phyloP scores from a whole-genome alignment of 2,797 vertebrate species.

The Mallotus villosus region DNA sequence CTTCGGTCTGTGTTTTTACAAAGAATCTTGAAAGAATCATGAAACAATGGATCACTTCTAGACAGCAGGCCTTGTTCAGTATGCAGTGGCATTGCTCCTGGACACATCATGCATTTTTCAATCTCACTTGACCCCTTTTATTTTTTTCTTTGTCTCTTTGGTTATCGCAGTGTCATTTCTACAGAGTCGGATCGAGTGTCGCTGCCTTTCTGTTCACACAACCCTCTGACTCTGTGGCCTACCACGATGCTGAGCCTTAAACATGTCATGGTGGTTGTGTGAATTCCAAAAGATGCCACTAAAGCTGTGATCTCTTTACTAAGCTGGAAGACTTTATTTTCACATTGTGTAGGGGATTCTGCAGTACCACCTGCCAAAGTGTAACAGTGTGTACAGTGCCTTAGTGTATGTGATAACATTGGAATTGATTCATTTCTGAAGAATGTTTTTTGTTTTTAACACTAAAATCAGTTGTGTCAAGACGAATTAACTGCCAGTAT shows the following conservation, averaged over 20 bases:
- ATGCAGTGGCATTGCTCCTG: constrained; percentile 30
- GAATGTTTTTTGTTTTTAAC: constrained; percentile 37
- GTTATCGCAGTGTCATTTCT: constrained; percentile 19
- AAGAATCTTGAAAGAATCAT: constrained; percentile 33
- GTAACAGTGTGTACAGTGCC: constrained; percentile 96
- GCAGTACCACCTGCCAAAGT: constrained; percentile 96
- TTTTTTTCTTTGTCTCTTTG: constrained; percentile 19
- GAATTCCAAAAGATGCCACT: constrained; percentile 88
- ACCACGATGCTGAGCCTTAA: constrained; percentile 86
- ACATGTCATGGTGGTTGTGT: constrained; percentile 72
- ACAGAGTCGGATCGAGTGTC: constrained; percentile 39
- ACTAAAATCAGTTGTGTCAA: constrained; percentile 39
- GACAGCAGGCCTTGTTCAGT: constrained; percentile 41
- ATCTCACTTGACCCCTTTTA: constrained; percentile 3
- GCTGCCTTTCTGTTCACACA: constrained; percentile 64
- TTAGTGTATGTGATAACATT: constrained; percentile 79
- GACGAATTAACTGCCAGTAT: constrained; percentile 32
- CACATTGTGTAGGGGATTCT: constrained; percentile 81
- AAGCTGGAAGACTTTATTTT: constrained; percentile 84
- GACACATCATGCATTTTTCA: constrained; percentile 24
- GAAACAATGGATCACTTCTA: constrained; percentile 48
- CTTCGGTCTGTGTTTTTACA: constrained; percentile 42
- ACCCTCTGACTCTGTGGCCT: constrained; percentile 62
- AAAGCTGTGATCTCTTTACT: constrained; percentile 93
- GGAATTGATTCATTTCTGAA: constrained; percentile 33